Percentiles rank a stretch among this genome's conserved stretches.
Conservation (phyloP, 2,888 invertebrate genomes). For the Thecophora atra region DNA sequence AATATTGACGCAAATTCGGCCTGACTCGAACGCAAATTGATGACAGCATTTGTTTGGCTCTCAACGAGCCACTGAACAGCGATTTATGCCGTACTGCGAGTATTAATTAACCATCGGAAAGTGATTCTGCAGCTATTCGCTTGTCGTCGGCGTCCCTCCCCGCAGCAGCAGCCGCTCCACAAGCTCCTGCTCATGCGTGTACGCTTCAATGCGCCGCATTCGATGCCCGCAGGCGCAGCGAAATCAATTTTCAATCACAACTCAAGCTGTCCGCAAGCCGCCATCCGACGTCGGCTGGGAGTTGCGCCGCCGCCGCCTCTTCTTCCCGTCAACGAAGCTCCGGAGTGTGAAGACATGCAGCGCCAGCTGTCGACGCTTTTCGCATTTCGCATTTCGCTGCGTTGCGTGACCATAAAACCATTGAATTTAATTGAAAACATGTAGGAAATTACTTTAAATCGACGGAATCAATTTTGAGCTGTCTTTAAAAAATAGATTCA, state of each 20-base stretch:
- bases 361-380: conserved; percentile 60
- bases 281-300: neutral
- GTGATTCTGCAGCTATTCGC: neutral
- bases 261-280: neutral
- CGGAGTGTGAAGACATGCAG: conserved; percentile 45
- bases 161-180: neutral
- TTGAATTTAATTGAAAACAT: conserved; percentile 3
- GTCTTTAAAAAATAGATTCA: too few species aligned
- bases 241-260: conserved; percentile 33
- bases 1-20: conserved; percentile 3
- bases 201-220: neutral
- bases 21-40: conserved; percentile 4
- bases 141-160: neutral
- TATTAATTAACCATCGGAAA: conserved; percentile 11
- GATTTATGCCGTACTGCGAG: conserved; percentile 6
- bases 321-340: neutral
- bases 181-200: neutral
- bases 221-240: conserved; percentile 20
- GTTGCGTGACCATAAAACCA: neutral
- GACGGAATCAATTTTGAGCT: neutral
- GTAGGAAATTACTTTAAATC: neutral
- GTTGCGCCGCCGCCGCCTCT: conserved; percentile 15
- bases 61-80: neutral
- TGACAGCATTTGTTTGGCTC: conserved; percentile 8
- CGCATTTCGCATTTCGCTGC: neutral